A percentile compares a stretch with the other conserved stretches of the same genome.
Evolutionary conservation across 2,888 invertebrate species (phyloP).

Genomic region (Subacronicta megacephala): DNA sequence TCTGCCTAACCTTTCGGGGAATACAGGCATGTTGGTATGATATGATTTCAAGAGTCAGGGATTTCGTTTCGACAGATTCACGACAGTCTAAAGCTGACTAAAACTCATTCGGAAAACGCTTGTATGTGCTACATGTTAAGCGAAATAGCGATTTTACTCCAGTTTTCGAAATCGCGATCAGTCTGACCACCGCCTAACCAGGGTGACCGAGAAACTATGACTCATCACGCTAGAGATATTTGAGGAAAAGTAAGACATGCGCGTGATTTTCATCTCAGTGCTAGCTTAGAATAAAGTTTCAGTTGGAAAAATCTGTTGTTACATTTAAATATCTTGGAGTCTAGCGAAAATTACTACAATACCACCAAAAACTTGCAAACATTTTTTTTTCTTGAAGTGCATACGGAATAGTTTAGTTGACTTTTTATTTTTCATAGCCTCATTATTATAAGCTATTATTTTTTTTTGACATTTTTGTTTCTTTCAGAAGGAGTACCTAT

Average conservation of each 20-base stretch:
- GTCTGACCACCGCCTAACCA: constrained; percentile 32
- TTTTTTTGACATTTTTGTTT: too few relatives aligned
- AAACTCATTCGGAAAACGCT: too few relatives aligned
- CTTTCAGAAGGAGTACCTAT: too few relatives aligned
- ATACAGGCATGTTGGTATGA: too few relatives aligned
- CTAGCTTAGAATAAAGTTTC: constrained; percentile 4
- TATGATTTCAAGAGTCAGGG: too few relatives aligned
- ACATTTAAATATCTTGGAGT: neutral
- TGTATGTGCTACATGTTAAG: too few relatives aligned
- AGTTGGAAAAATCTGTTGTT: constrained; percentile 1
- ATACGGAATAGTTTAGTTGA: too few relatives aligned
- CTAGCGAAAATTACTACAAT: neutral
- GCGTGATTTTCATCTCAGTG: constrained; percentile 12
- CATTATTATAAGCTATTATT: too few relatives aligned
- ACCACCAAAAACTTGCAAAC: neutral
- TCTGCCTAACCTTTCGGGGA: too few relatives aligned
- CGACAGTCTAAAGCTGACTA: too few relatives aligned
- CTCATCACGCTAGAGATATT: constrained; percentile 57
- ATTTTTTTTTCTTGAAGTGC: neutral
- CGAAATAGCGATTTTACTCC: neutral
- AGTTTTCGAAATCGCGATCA: constrained; percentile 17
- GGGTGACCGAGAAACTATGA: constrained; percentile 59
- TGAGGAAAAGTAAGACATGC: constrained; percentile 43
- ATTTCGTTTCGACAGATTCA: too few relatives aligned
- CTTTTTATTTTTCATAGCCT: too few relatives aligned